phyloP scores from a whole-genome alignment of 2,797 vertebrate genomes.

The Hippocampus kuda region DNA sequence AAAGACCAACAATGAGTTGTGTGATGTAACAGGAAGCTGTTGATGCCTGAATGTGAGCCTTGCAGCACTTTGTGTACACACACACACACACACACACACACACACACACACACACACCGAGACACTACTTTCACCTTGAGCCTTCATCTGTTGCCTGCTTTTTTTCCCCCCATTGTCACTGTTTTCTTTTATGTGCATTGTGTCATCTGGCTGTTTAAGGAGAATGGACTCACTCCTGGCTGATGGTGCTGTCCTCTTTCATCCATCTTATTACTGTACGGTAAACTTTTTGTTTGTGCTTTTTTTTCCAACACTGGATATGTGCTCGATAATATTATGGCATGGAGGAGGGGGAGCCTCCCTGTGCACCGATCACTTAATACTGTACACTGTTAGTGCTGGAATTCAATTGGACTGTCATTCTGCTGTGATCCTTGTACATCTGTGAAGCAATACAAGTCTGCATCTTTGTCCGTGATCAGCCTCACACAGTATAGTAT shows the following conservation, averaged over 20 bases:
- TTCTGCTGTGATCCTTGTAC: background rate
- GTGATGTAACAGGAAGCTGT: background rate
- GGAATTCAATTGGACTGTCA: background rate
- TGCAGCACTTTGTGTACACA: constrained; percentile 25
- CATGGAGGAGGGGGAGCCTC: background rate
- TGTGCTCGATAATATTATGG: background rate
- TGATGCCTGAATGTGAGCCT: constrained; percentile 42
- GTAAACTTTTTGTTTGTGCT: background rate
- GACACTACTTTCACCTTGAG: constrained; percentile 53
- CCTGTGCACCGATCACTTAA: background rate
- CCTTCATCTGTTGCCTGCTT: constrained; percentile 28
- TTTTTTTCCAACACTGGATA: background rate
- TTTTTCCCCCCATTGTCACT: constrained; percentile 12
- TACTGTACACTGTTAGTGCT: background rate
- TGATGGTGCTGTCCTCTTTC: constrained; percentile 10
- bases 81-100: constrained; percentile 6
- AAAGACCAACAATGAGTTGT: background rate
- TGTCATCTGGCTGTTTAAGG: constrained; percentile 9
- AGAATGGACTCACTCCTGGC: background rate
- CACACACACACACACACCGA: constrained; percentile 16
- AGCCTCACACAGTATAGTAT: background rate
- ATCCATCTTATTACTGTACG: constrained; percentile 1
- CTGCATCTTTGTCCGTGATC: background rate
- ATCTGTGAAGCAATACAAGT: constrained; percentile 1
- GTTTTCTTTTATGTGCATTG: constrained; percentile 34